Evolutionary conservation across 2,888 invertebrate species (phyloP), one percentile per base, ranked within the genome.

Genomic region (Lathronympha strigana): DNA sequence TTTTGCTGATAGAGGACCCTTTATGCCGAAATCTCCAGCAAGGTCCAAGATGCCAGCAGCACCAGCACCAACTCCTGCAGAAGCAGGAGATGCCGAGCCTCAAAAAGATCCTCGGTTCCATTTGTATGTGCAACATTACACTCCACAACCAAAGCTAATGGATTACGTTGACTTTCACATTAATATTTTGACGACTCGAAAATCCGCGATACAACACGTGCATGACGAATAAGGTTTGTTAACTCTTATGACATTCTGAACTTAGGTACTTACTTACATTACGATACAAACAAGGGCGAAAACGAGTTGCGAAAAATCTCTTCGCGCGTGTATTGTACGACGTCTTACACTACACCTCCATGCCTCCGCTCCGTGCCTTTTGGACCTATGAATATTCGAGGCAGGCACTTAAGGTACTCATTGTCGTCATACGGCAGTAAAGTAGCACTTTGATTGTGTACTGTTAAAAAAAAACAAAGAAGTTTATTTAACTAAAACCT

Each of bases 131-230:
- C 84, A 83, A 70, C 77, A 91, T 71, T 92, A 92, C 63, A 89
- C 77, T 1, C 91, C 92, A 11, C 80, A 85, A 54, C 91, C 91
- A 5, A 84, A 86, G 25, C 71, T 91, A 13, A 86, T 92, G 49
- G 85, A 91, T 66, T 92, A 90, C 68, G 84, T 91, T 1, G 80
- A 90, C 70, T 91, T 86, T 64, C 86, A 92, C 38, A 80, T 91
- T 66, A 92, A 91, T 69, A 79, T 79, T 5, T 71, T 92, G 1
- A 67, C 88, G 15, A 72, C 72, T 19, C 81, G 86, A 66, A 86
- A 86, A 74, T 81, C 79, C 68, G 89, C 87, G 8, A 72, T 90
- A 47, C 80, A 81, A 73, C 84, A 87, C 70, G 74, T 88, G 31
- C 72, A 80, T 64, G 71, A 68, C 23, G 68, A 79, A 64, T 71